A percentile compares a stretch with the other conserved stretches of the same genome.
Evolutionary conservation across 1,140 invertebrate species (phyloP).

Genomic region (Achatina immaculata): DNA sequence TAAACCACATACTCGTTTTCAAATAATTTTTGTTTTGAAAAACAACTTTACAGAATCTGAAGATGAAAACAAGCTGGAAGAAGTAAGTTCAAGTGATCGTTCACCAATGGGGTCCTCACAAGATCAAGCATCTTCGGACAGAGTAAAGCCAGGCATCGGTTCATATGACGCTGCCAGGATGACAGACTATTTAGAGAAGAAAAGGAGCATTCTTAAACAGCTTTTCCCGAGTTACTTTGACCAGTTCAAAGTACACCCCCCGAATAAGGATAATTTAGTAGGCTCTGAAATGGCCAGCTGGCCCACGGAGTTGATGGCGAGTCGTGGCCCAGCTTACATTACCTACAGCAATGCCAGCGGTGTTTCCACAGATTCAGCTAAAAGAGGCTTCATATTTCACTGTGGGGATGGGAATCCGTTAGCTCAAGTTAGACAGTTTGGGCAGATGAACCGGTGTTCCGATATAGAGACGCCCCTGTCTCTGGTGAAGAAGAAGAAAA

Average conservation of each 20-base stretch:
- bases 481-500: conserved; percentile 13
- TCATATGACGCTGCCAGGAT: background rate
- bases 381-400: background rate
- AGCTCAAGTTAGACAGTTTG: conserved; percentile 19
- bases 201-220: background rate
- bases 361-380: background rate
- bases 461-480: background rate
- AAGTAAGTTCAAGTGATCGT: background rate
- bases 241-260: background rate
- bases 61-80: background rate
- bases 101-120: background rate
- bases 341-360: background rate
- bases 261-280: background rate
- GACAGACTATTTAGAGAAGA: background rate
- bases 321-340: background rate
- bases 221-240: background rate
- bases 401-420: background rate
- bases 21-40: too few relatives aligned
- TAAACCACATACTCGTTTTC: too few relatives aligned
- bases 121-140: background rate
- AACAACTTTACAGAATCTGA: background rate
- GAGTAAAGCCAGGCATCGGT: background rate
- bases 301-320: background rate
- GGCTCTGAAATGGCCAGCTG: background rate
- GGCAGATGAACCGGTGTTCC: background rate